phyloP scores from a whole-genome alignment of 35 echinoderm and acorn worm genomes.

The Nesometra sesokonis region DNA sequence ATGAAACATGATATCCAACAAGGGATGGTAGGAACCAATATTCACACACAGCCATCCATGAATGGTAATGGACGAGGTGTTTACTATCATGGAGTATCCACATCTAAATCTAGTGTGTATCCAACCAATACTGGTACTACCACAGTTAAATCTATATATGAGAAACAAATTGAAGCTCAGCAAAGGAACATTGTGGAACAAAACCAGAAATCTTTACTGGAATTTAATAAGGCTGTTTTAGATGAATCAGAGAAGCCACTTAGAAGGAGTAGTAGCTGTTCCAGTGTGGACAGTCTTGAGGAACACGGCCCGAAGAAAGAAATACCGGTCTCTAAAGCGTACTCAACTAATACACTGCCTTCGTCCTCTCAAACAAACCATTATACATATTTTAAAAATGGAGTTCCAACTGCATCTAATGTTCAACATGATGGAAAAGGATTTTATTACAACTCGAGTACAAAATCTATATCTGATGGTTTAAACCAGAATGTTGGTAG shows the following conservation, averaged over 20 bases:
- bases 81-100: not conserved
- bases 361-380: not conserved
- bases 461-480: not conserved
- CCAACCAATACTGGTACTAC: not conserved
- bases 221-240: constrained; percentile 65
- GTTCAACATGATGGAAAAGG: not conserved
- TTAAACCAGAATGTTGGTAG: not conserved
- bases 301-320: not conserved
- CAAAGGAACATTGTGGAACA: constrained; percentile 66
- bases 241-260: constrained; percentile 32
- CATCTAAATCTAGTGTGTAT: not conserved
- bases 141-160: not conserved
- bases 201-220: constrained; percentile 64
- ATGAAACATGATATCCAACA: not conserved
- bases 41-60: not conserved
- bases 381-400: not conserved
- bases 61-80: not conserved
- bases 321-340: not conserved
- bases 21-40: too few species aligned
- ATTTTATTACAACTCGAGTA: constrained; percentile 8
- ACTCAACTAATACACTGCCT: not conserved
- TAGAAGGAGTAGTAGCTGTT: constrained; percentile 49
- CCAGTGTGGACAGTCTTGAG: constrained; percentile 81
- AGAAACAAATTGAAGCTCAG: constrained; percentile 38
- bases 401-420: not conserved